Conservation (phyloP, 92 coral and sea anemone genomes). For the Desmophyllum pertusum region DNA sequence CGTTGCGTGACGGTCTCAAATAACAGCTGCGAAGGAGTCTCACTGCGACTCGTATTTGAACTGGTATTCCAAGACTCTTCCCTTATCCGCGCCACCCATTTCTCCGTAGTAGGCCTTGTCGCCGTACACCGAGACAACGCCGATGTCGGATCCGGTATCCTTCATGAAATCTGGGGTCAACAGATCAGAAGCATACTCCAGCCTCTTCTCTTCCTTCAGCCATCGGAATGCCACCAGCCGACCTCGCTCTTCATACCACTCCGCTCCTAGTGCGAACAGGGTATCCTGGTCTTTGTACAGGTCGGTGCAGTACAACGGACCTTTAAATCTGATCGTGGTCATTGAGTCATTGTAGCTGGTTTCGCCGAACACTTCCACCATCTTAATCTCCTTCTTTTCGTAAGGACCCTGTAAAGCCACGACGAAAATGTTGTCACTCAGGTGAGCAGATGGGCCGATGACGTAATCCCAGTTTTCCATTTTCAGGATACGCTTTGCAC, state of each 20-base stretch:
- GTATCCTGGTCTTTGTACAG: neutral
- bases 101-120: neutral
- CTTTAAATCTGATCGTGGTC: neutral
- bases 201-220: neutral
- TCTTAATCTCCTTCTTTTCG: neutral
- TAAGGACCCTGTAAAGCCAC: neutral
- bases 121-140: neutral
- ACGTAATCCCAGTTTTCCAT: neutral
- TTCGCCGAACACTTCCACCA: conserved; percentile 8
- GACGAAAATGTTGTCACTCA: neutral
- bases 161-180: neutral
- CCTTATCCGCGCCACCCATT: neutral
- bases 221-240: neutral
- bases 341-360: neutral
- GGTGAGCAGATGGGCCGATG: neutral
- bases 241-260: neutral
- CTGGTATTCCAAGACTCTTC: neutral
- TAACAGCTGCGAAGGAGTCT: too few species aligned
- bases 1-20: too few species aligned
- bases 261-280: neutral
- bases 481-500: neutral
- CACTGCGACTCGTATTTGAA: conserved; percentile 1
- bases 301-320: neutral
- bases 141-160: conserved; percentile 1
- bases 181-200: neutral